Evolutionary conservation across 1,140 invertebrate species (phyloP).

Genomic region (Cyclargus thomasi): DNA sequence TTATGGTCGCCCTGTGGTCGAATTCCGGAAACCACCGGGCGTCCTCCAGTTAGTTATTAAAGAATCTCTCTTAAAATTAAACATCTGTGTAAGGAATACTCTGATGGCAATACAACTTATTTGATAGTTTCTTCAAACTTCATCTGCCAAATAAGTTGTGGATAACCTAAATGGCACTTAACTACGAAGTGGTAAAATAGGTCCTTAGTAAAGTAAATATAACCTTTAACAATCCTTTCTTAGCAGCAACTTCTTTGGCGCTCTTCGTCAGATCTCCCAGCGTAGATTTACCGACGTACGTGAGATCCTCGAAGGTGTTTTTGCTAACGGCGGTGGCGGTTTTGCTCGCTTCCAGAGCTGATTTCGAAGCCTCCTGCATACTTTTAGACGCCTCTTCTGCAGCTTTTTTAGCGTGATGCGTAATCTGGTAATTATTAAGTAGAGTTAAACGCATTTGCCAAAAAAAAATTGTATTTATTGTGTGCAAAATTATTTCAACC

Average conservation of each 20-base stretch:
- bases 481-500: too few relatives aligned
- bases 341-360: constrained; percentile 90
- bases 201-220: constrained; percentile 7
- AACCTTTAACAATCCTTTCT: constrained; percentile 90
- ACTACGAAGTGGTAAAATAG: too few relatives aligned
- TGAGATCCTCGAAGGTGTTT: constrained; percentile 90
- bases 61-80: too few relatives aligned
- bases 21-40: too few relatives aligned
- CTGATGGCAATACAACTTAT: too few relatives aligned
- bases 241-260: constrained; percentile 89
- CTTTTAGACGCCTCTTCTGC: constrained; percentile 89
- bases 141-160: too few relatives aligned
- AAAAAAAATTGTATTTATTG: too few relatives aligned
- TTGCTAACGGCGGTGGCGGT: constrained; percentile 90
- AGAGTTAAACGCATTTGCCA: not conserved
- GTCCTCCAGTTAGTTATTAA: too few relatives aligned
- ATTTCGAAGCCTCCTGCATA: constrained; percentile 87
- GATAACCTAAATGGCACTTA: too few relatives aligned
- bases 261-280: constrained; percentile 93
- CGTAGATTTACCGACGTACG: constrained; percentile 90
- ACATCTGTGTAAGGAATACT: too few relatives aligned
- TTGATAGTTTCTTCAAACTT: too few relatives aligned
- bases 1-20: too few relatives aligned
- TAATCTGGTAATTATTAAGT: constrained; percentile 76
- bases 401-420: constrained; percentile 91